Evolutionary conservation across 1,140 invertebrate species (phyloP), one percentile per base, ranked within the genome.

Genomic region (Druon quercuslanigerum): DNA sequence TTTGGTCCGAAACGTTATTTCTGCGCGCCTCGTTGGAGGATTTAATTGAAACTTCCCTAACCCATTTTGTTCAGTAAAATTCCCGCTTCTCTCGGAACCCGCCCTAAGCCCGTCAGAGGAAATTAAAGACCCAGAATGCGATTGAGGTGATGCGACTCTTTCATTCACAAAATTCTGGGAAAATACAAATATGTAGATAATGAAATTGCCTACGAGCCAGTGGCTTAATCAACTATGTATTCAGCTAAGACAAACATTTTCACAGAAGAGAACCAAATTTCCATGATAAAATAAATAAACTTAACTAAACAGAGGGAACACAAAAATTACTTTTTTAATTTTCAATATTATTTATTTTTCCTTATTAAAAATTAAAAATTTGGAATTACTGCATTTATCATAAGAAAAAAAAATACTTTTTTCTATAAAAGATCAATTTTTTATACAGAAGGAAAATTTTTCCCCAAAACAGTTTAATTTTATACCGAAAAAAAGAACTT

Each of bases 41-140:
- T 77, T 79, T 75, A 50, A 82, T 82, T 79, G 72, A 71, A 78
- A 81, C 50, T 81, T 76, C 9, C 14, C 72, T 72, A 66, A 56
- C 50, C 25, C 52, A 52, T 71, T 20, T 60, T 56, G 13, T 56
- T 71, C 71, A 33, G 13, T 46, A n/a, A 75, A 52, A 76, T 76
- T 77, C 74, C 20, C 16, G 52, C 52, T 56, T 50, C 33, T 33
- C 52, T 25, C 19, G 19, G 33, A 66, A 51, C 50, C 25, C 14
- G 60, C 33, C 20, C 60, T 66, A n/a, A 66, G 7, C 60, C 25
- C 60, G 25, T 66, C 25, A 40, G 60, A 66, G 60, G 20, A 66
- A 66, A 66, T 66, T 66, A 66, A 66, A 66, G 60, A 33, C 25
- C 33, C 60, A 66, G 60, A 40, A 16, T 66, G 60, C 60, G 60